Evolutionary conservation across 23 tunicate genomes (phyloP).

Genomic region (Phallusia fumigata): DNA sequence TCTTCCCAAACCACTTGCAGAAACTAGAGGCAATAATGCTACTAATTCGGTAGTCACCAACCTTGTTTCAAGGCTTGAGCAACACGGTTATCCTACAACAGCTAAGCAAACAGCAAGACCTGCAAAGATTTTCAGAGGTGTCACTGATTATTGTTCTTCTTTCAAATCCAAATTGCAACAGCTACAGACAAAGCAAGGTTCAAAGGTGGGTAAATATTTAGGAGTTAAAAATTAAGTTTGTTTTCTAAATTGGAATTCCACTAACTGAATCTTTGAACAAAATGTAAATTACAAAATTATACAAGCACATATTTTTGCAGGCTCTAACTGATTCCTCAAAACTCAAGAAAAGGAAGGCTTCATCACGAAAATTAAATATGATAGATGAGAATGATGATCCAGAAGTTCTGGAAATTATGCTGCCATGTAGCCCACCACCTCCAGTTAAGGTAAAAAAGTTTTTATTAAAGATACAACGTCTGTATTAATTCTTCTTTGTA

Average conservation of each 20-base stretch:
- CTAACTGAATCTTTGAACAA: too few relatives aligned
- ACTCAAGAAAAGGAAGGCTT: background rate
- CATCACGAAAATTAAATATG: constrained; percentile 24
- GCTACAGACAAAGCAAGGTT: background rate
- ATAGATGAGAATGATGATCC: constrained; percentile 19
- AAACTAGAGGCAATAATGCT: background rate
- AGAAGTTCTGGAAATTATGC: background rate
- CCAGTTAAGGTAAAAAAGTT: background rate
- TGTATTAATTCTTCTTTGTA: background rate
- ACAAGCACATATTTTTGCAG: background rate
- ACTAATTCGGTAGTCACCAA: constrained; percentile 48
- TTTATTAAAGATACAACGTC: too few relatives aligned
- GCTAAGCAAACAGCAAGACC: background rate
- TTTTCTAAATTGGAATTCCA: too few relatives aligned
- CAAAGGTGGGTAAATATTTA: background rate
- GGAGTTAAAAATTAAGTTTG: too few relatives aligned
- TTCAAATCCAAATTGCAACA: background rate
- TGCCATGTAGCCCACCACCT: constrained; percentile 3
- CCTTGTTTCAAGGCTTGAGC: constrained; percentile 41
- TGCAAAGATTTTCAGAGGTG: background rate
- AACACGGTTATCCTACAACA: constrained; percentile 18
- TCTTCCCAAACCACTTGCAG: background rate
- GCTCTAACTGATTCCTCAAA: background rate
- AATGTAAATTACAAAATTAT: background rate
- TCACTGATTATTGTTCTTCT: background rate